These are phyloP conservation scores for Campaea margaritaria DNA, from an alignment of 2,888 invertebrate genomes.

Conservation along the genomic window DNA sequence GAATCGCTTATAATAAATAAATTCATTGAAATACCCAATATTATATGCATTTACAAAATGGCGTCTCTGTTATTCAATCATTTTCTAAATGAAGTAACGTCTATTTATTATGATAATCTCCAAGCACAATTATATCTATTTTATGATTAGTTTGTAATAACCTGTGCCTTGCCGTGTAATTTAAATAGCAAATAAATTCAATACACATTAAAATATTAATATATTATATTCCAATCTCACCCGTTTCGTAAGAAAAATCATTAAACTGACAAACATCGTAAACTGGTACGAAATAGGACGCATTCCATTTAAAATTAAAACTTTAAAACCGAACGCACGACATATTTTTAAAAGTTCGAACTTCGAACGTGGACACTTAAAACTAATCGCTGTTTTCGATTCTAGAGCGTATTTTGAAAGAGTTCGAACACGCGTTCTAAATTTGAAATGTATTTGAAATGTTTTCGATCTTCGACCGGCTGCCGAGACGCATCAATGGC, in stretches of 20 bases:
- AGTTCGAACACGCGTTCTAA: slow-evolving; percentile 78
- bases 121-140: slow-evolving; percentile 1
- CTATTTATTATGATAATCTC: slow-evolving; percentile 14
- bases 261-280: slow-evolving; percentile 71
- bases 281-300: slow-evolving; percentile 80
- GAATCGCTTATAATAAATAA: neutral
- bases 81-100: slow-evolving; percentile 4
- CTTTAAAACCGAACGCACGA: slow-evolving; percentile 79
- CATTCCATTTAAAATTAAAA: slow-evolving; percentile 65
- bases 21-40: slow-evolving; percentile 4
- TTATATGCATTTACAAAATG: slow-evolving; percentile 2
- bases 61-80: slow-evolving; percentile 9
- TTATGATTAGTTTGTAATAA: slow-evolving; percentile 12
- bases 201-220: slow-evolving; percentile 4
- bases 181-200: slow-evolving; percentile 6
- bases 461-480: slow-evolving; percentile 80
- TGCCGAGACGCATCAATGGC: slow-evolving; percentile 71
- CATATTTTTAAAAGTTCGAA: slow-evolving; percentile 79
- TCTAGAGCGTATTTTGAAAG: slow-evolving; percentile 78
- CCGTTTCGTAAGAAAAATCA: slow-evolving; percentile 37
- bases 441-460: slow-evolving; percentile 81
- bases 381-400: slow-evolving; percentile 85
- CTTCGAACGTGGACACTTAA: slow-evolving; percentile 81
- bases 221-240: slow-evolving; percentile 6
- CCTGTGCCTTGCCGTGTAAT: neutral